Evolutionary conservation across 2,888 invertebrate species (phyloP), one percentile per base, ranked within the genome.

Genomic region (Piscicola geometra): DNA sequence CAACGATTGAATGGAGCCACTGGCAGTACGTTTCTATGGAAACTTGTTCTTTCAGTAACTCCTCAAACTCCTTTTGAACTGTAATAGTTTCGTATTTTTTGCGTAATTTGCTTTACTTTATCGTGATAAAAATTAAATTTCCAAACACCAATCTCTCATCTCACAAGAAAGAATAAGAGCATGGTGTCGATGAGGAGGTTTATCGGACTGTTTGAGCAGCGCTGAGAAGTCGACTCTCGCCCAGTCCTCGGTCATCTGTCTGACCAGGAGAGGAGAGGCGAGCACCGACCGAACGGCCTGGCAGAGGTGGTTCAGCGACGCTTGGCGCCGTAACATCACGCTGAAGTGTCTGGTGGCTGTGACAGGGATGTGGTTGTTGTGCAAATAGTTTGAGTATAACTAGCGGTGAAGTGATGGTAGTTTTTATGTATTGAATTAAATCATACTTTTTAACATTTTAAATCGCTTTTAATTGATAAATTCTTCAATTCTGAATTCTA

Each of bases 231-330:
- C 68, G 3, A 68, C 68, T 25, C 25, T 9, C 67, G 83, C 79
- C 86, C 86, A 87, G 78, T 87, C 87, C 69, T 86, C 84, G 47
- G 86, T 80, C 85, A 87, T 86, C 82, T 87, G 86, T 33, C 82
- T 79, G 67, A 84, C 84, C 76, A 87, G 82, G 78, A 86, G 86
- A 21, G 82, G 78, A 70, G 84, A 84, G 77, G 85, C 84, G 41
- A 86, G 82, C 33, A 87, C 86, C 76, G 86, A 84, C 28, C 86
- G 80, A 0, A 86, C 83, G 0, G 87, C 86, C 80, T 86, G 86
- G 77, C 86, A 86, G 76, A 87, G 81, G 77, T 87, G 87, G 80
- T 86, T 86, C 60, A 87, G 81, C 1, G 87, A 86, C 50, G 85
- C 86, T 80, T 86, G 86, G 0, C 87, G 82, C 33, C 85, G 81